Evolutionary conservation across 2,113 vertebrate genomes (phyloP), one percentile per base, ranked within the genome.

Genomic region (Zosterops japonicus): DNA sequence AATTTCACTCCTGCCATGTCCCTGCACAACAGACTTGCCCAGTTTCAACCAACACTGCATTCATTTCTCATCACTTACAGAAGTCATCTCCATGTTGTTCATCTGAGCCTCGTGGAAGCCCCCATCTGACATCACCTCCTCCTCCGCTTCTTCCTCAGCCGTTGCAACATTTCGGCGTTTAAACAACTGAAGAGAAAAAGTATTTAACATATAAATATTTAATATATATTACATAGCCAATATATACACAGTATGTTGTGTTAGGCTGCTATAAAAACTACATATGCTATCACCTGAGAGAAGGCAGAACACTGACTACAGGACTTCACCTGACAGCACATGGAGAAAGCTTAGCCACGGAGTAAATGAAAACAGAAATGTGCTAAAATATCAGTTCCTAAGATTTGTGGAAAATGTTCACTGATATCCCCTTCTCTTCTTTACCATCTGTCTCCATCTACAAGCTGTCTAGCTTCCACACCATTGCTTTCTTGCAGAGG

Each of bases 61-160:
- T 84, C 7, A 28, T 17, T 67, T 83, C 42, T 60, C 33, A 44
- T 56, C 74, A 97, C 98, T 98, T 92, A 99, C 99, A 76, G 97
- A 97, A 41, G 97, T 96, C 98, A 99, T 99, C 95, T 99, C 99
- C 98, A 99, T 98, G 93, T 99, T 99, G 97, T 99, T 99, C 76
- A 98, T 98, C 96, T 99, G 99, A 56, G 99, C 98, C 97, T 99
- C 99, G 85, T 99, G 98, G 96, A 98, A 99, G 85, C 99, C 99
- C 21, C 99, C 99, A 96, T 99, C 99, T 8, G 98, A 99, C 99
- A 99, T 99, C 57, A 98, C 98, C 95, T 99, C 99, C n/a, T 99
- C 99, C 79, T 99, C 99, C 2, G 98, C 94, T 93, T 98, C 94
- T 89, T 99, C 99, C 86, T 99, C 99, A 74, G 99, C 99, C 67